Percentiles rank a stretch among this genome's conserved stretches.
phyloP scores from a whole-genome alignment of 37 sponge, comb jelly and placozoan genomes.

The Ephydatia muelleri region DNA sequence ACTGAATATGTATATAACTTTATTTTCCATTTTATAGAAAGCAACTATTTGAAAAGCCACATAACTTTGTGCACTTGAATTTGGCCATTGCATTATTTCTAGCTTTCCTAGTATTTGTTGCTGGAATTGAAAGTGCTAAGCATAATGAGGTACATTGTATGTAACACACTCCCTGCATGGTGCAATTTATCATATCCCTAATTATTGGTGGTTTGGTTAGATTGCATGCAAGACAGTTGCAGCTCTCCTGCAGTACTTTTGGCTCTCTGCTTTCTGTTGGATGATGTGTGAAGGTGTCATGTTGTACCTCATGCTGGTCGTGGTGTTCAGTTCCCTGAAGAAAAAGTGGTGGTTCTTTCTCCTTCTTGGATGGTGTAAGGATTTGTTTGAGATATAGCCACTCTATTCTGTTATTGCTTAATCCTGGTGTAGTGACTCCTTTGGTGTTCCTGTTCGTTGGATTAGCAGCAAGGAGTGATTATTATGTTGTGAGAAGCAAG shows the following conservation, averaged over 20 bases:
- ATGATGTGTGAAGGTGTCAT: slow-evolving; percentile 72
- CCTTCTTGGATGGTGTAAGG: slow-evolving; percentile 51
- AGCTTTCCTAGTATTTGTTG: slow-evolving; percentile 26
- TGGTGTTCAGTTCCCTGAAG: slow-evolving; percentile 36
- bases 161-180: neutral
- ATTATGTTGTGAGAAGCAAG: slow-evolving; percentile 19
- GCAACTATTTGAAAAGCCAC: neutral
- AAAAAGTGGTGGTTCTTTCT: slow-evolving; percentile 62
- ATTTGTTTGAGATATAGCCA: too few relatives aligned
- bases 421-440: slow-evolving; percentile 11
- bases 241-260: slow-evolving; percentile 52
- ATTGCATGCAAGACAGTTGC: slow-evolving; percentile 27
- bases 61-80: slow-evolving; percentile 33
- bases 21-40: slow-evolving; percentile 14
- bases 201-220: neutral
- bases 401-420: neutral
- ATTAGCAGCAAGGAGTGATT: slow-evolving; percentile 12
- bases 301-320: slow-evolving; percentile 64
- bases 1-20: neutral
- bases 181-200: neutral
- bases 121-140: slow-evolving; percentile 17
- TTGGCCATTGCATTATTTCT: slow-evolving; percentile 30
- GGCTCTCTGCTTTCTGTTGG: slow-evolving; percentile 64
- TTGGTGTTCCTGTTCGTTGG: slow-evolving; percentile 38
- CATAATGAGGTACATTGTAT: neutral